A percentile compares a stretch with the other conserved stretches of the same genome.
Evolutionary conservation across 2,113 vertebrate genomes (phyloP).

Genomic region (Stigmatopora nigra): DNA sequence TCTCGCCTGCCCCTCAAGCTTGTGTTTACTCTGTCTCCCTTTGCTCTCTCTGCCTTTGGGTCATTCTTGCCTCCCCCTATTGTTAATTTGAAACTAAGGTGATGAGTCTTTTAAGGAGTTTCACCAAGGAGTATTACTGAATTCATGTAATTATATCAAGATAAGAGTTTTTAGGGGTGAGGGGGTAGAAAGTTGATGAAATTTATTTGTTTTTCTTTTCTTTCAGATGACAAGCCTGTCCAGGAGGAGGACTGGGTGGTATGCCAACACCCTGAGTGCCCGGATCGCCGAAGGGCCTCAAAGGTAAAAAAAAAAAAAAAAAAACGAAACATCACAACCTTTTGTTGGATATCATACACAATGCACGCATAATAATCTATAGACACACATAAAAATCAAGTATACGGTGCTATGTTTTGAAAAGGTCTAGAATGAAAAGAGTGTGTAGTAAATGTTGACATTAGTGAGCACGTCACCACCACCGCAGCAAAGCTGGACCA

Average conservation of each 20-base stretch:
- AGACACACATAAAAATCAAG: too few relatives aligned
- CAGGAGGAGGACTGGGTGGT: constrained; percentile 74
- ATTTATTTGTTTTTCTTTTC: constrained; percentile 20
- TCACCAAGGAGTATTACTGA: constrained; percentile 31
- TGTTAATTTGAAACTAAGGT: constrained; percentile 31
- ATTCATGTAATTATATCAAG: background rate
- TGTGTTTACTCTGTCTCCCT: constrained; percentile 43
- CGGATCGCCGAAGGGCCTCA: constrained; percentile 70
- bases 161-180: constrained; percentile 16
- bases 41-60: constrained; percentile 7
- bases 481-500: too few relatives aligned
- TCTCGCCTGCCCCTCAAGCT: constrained; percentile 16
- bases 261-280: constrained; percentile 80
- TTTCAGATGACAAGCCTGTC: constrained; percentile 75
- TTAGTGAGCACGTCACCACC: too few relatives aligned
- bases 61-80: constrained; percentile 9
- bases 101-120: constrained; percentile 27
- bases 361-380: too few relatives aligned
- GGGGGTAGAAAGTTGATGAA: constrained; percentile 17
- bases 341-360: too few relatives aligned
- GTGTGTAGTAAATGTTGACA: too few relatives aligned
- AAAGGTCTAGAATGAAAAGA: too few relatives aligned
- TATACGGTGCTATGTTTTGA: too few relatives aligned
- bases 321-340: too few relatives aligned
- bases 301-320: constrained; percentile 71